These are phyloP conservation scores for Ursus arctos DNA, from an alignment of 2,113 vertebrate species.

Conservation along the genomic window DNA sequence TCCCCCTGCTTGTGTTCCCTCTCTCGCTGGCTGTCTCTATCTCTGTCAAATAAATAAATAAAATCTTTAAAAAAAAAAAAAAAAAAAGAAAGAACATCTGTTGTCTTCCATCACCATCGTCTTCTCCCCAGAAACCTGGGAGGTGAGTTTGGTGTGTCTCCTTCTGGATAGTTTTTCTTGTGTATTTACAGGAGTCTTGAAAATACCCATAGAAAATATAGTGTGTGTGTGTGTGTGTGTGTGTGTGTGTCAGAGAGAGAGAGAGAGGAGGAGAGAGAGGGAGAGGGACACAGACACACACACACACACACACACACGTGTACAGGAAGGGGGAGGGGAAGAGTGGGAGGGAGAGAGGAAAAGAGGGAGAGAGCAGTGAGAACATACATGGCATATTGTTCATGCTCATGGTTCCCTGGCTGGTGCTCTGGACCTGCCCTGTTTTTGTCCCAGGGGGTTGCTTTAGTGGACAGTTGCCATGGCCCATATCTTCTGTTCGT, in stretches of 20 bases:
- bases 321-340: neutral
- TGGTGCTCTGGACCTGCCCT: neutral
- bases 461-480: no score
- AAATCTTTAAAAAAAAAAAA: no score
- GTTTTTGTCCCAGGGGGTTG: neutral
- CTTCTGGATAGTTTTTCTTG: neutral
- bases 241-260: neutral
- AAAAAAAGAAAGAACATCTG: neutral
- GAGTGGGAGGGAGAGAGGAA: no score
- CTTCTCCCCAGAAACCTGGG: neutral
- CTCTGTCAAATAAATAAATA: no score
- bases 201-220: neutral
- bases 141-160: neutral
- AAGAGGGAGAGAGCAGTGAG: neutral
- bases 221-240: neutral
- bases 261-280: neutral
- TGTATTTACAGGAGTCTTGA: neutral
- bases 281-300: neutral
- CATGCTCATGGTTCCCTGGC: neutral
- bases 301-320: neutral
- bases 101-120: neutral
- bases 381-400: rapidly evolving
- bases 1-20: no score
- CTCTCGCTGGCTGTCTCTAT: no score
- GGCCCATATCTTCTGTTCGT: neutral